A percentile compares a stretch with the other conserved stretches of the same genome.
Conservation (phyloP, 2,113 vertebrate species). For the Upupa epops region DNA sequence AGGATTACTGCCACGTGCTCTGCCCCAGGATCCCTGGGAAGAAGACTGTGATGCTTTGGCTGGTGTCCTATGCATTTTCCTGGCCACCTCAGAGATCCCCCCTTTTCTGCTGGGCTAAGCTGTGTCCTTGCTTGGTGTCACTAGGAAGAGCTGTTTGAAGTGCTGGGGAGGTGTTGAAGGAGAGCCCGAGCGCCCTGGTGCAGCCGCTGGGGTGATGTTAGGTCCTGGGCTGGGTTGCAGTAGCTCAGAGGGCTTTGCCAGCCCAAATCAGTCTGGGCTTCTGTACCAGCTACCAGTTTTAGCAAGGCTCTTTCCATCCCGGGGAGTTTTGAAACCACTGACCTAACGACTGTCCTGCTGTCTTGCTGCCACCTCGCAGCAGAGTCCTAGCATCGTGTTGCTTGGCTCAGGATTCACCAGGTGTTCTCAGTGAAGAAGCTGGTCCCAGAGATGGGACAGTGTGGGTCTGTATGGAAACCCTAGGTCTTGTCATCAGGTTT, state of each 20-base stretch:
- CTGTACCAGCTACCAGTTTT: too few relatives aligned
- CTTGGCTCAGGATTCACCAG: neutral
- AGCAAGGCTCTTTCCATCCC: neutral
- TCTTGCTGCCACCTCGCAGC: neutral
- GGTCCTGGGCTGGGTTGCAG: too few relatives aligned
- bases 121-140: neutral
- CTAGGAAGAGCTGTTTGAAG: neutral
- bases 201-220: too few relatives aligned
- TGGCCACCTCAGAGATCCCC: neutral
- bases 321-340: neutral
- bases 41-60: neutral
- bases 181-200: too few relatives aligned
- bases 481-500: neutral
- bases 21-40: neutral
- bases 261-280: too few relatives aligned
- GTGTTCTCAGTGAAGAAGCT: too few relatives aligned
- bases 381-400: accelerated
- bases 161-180: too few relatives aligned
- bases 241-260: too few relatives aligned
- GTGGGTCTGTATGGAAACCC: neutral
- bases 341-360: neutral
- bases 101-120: neutral
- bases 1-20: neutral
- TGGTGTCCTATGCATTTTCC: neutral
- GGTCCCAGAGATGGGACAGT: accelerated